Percentiles rank a stretch among this genome's conserved stretches.
Conservation (phyloP, 1,140 invertebrate genomes). For the Drosophila takahashii region DNA sequence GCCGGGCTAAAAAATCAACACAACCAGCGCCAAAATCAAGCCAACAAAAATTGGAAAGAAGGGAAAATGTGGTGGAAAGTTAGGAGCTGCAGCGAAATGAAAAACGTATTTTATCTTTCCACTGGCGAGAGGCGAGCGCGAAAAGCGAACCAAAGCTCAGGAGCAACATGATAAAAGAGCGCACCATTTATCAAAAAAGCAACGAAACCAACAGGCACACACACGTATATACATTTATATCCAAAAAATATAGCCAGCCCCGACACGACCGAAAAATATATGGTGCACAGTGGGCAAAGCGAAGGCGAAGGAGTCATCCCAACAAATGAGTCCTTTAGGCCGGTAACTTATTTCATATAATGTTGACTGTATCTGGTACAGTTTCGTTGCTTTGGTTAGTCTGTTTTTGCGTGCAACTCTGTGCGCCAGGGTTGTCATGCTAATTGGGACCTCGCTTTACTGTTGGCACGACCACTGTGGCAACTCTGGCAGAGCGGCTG, state of each 20-base stretch:
- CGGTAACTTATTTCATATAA: slow-evolving; percentile 12
- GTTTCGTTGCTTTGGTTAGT: slow-evolving; percentile 18
- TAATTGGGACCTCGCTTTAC: slow-evolving; percentile 45
- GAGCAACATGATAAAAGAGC: slow-evolving; percentile 81
- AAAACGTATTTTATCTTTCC: slow-evolving; percentile 83
- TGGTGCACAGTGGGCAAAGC: slow-evolving; percentile 59
- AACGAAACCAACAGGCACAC: slow-evolving; percentile 39
- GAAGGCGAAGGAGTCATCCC: not conserved
- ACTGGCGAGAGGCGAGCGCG: slow-evolving; percentile 60
- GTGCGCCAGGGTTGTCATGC: slow-evolving; percentile 11
- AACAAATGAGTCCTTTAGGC: slow-evolving; percentile 37
- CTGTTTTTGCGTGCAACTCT: slow-evolving; percentile 2
- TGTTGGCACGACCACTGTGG: slow-evolving; percentile 42
- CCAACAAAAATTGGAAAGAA: slow-evolving; percentile 28
- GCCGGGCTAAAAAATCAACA: slow-evolving; percentile 70
- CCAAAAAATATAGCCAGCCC: slow-evolving; percentile 60
- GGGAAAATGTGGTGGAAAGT: slow-evolving; percentile 17
- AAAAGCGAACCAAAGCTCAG: slow-evolving; percentile 74
- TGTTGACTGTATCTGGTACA: slow-evolving; percentile 52
- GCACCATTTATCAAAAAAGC: slow-evolving; percentile 79
- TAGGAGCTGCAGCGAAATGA: slow-evolving; percentile 76
- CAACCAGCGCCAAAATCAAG: slow-evolving; percentile 52
- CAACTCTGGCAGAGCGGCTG: slow-evolving; percentile 54
- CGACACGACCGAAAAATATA: slow-evolving; percentile 61
- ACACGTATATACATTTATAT: slow-evolving; percentile 24